Evolutionary conservation across 2,797 vertebrate species (phyloP).

Genomic region (Lagocephalus sceleratus): DNA sequence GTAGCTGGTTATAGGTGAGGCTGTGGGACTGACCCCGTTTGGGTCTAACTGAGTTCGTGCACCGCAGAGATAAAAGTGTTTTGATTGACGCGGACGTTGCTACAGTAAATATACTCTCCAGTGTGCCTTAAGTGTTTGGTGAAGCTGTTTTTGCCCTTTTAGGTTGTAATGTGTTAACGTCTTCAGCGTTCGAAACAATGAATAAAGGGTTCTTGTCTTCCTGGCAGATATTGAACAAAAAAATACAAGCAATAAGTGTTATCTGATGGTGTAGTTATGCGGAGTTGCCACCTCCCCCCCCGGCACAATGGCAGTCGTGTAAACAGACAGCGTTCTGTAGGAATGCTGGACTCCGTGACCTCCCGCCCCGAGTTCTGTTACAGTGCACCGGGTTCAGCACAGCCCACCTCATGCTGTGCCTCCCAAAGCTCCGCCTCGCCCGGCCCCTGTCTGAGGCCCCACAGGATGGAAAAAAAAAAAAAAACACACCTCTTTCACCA

Average conservation of each 20-base stretch:
- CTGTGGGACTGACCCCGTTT: not conserved
- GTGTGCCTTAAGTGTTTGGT: constrained; percentile 14
- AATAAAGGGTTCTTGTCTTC: constrained; percentile 48
- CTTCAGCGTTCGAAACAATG: constrained; percentile 47
- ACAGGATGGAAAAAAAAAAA: constrained; percentile 73
- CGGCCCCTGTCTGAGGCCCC: constrained; percentile 72
- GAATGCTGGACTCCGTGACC: constrained; percentile 82
- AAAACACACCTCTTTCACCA: constrained; percentile 74
- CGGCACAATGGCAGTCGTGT: constrained; percentile 68
- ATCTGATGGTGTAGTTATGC: constrained; percentile 68
- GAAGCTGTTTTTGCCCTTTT: not conserved
- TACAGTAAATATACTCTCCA: constrained; percentile 2
- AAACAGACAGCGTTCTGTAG: constrained; percentile 78
- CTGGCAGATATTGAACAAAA: constrained; percentile 53
- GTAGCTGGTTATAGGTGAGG: not conserved
- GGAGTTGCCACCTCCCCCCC: constrained; percentile 44
- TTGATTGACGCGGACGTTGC: constrained; percentile 8
- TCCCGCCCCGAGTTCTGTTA: constrained; percentile 72
- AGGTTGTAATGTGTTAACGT: constrained; percentile 5
- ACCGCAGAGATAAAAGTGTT: not conserved
- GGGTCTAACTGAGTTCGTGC: constrained; percentile 10
- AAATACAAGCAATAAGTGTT: constrained; percentile 59
- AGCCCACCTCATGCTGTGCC: constrained; percentile 64
- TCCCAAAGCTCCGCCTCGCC: constrained; percentile 63
- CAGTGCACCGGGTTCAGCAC: constrained; percentile 79